These are phyloP conservation scores for Drosophila merina DNA, from an alignment of 2,888 invertebrate genomes.

Conservation along the genomic window DNA sequence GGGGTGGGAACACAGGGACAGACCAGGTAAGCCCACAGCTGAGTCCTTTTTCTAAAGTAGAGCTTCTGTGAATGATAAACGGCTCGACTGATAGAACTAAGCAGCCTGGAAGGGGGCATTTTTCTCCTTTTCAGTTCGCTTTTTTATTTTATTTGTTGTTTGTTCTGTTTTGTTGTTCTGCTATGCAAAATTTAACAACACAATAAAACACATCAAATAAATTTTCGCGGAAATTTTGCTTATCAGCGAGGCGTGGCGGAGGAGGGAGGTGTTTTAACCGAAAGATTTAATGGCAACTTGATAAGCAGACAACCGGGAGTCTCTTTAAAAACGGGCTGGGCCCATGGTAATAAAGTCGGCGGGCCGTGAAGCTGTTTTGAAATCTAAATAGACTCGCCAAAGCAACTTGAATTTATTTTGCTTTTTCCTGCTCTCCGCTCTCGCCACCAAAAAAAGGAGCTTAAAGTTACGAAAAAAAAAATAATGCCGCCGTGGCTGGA, in stretches of 20 bases:
- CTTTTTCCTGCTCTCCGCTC: constrained; percentile 9
- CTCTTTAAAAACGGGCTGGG: constrained; percentile 60
- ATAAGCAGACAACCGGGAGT: constrained; percentile 58
- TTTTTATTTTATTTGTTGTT: constrained; percentile 13
- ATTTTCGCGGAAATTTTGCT: constrained; percentile 72
- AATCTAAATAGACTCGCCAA: constrained; percentile 72
- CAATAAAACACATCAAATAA: constrained; percentile 77
- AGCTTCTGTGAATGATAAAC: constrained; percentile 65
- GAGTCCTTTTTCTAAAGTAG: constrained; percentile 32
- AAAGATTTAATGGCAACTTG: constrained; percentile 76
- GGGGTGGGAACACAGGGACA: not conserved
- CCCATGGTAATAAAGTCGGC: constrained; percentile 72
- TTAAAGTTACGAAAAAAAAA: constrained; percentile 15
- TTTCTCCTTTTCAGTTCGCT: constrained; percentile 10
- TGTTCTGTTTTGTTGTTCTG: constrained; percentile 46
- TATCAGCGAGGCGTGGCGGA: constrained; percentile 66
- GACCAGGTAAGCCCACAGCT: constrained; percentile 25
- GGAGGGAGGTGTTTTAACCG: constrained; percentile 21
- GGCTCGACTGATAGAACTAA: constrained; percentile 65
- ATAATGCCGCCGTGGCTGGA: not conserved
- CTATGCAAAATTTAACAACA: constrained; percentile 75
- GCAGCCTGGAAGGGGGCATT: constrained; percentile 18
- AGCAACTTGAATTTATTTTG: constrained; percentile 66
- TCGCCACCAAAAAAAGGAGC: constrained; percentile 5
- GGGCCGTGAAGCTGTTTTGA: constrained; percentile 67